Percentiles rank a stretch among this genome's conserved stretches.
These are phyloP conservation scores for Lepeophtheirus salmonis DNA, from an alignment of 1,140 invertebrate species.

Conservation along the genomic window DNA sequence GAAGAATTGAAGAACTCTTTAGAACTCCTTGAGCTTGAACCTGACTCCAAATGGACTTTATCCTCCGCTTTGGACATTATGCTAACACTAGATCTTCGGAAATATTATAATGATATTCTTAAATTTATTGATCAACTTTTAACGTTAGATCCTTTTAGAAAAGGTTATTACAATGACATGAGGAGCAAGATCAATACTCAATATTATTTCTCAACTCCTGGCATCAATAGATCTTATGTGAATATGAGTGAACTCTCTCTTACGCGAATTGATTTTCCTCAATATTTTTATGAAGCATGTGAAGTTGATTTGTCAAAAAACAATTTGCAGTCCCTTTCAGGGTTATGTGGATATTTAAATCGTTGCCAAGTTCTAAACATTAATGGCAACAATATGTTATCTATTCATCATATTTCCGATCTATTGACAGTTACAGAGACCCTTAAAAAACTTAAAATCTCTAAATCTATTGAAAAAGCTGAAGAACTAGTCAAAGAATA, in stretches of 20 bases:
- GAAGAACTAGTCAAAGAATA: too few species aligned
- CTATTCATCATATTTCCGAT: too few species aligned
- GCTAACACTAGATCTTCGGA: neutral
- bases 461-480: too few species aligned
- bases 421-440: too few species aligned
- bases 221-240: neutral
- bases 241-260: neutral
- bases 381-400: neutral
- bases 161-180: neutral
- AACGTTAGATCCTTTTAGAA: neutral
- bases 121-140: neutral
- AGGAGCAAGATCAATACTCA: neutral
- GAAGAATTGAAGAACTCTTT: constrained; percentile 2
- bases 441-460: too few species aligned
- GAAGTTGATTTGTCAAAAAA: constrained; percentile 1
- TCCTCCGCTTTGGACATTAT: constrained; percentile 1
- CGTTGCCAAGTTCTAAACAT: neutral
- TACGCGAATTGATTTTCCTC: neutral
- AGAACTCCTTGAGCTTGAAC: constrained; percentile 12
- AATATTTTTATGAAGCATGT: neutral
- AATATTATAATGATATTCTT: neutral
- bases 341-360: neutral
- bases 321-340: neutral
- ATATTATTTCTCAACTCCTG: neutral
- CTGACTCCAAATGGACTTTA: constrained; percentile 14